phyloP scores from a whole-genome alignment of 1,140 invertebrate species.

The Aporrectodea caliginosa region DNA sequence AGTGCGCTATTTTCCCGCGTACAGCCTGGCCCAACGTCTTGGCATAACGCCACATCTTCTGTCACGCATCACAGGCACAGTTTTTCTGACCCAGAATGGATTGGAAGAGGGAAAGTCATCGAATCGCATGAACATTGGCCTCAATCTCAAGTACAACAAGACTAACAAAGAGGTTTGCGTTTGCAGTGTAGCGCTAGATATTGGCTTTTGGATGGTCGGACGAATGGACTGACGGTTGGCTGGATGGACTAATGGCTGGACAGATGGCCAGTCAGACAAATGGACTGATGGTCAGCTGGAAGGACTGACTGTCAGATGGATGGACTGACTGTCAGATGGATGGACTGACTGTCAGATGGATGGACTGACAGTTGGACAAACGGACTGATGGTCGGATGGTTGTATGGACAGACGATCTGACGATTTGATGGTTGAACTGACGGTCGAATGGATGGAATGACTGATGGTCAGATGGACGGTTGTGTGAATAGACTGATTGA shows the following conservation, averaged over 20 bases:
- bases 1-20: not conserved
- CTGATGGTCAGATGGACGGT: no score
- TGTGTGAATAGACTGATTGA: no score
- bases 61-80: constrained; percentile 76
- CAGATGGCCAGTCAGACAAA: not conserved
- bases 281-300: not conserved
- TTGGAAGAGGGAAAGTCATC: constrained; percentile 35
- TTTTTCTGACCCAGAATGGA: constrained; percentile 61
- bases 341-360: no score
- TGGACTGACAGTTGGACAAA: no score
- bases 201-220: not conserved
- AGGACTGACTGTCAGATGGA: not conserved
- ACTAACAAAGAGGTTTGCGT: constrained; percentile 67
- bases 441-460: no score
- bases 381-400: no score
- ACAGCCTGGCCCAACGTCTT: constrained; percentile 57
- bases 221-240: not conserved
- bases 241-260: not conserved
- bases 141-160: constrained; percentile 87
- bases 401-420: no score
- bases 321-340: not conserved
- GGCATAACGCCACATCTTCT: constrained; percentile 68
- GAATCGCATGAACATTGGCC: constrained; percentile 76
- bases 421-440: no score
- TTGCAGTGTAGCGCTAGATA: no score